phyloP scores from a whole-genome alignment of 2,888 invertebrate species.

The Sylvicola fuscatus region DNA sequence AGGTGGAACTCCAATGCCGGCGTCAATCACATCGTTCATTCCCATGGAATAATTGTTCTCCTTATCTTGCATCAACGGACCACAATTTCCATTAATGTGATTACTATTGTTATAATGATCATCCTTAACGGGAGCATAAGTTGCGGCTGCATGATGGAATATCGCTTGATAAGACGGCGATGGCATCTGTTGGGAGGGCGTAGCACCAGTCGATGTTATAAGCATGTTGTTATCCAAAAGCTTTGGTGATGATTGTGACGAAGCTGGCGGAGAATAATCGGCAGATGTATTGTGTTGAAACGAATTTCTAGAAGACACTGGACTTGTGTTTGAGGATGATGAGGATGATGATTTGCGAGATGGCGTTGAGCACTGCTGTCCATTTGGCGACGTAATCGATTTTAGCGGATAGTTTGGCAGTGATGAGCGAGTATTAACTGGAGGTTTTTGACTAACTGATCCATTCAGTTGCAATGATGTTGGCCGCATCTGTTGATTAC shows the following conservation, averaged over 20 bases:
- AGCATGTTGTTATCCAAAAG: too few relatives aligned
- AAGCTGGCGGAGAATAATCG: too few relatives aligned
- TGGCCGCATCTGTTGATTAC: constrained; percentile 11
- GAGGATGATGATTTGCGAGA: not conserved
- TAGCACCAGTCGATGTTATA: too few relatives aligned
- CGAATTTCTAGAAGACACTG: not conserved
- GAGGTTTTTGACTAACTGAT: constrained; percentile 9
- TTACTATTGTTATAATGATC: not conserved
- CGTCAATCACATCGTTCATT: too few relatives aligned
- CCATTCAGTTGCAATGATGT: constrained; percentile 16
- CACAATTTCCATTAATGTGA: not conserved
- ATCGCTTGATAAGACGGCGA: constrained; percentile 2
- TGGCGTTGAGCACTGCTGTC: not conserved
- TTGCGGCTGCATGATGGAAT: constrained; percentile 1
- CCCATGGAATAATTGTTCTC: too few relatives aligned
- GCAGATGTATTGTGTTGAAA: not conserved
- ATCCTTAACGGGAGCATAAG: not conserved
- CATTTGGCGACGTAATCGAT: constrained; percentile 1
- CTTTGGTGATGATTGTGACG: too few relatives aligned
- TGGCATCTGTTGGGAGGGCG: not conserved
- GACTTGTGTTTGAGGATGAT: not conserved
- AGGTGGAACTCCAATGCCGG: constrained; percentile 18
- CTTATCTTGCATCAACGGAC: not conserved
- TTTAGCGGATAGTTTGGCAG: constrained; percentile 14
- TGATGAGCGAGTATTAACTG: constrained; percentile 11